phyloP scores from a whole-genome alignment of 2,113 vertebrate genomes.

The Onychorhynchus coronatus region DNA sequence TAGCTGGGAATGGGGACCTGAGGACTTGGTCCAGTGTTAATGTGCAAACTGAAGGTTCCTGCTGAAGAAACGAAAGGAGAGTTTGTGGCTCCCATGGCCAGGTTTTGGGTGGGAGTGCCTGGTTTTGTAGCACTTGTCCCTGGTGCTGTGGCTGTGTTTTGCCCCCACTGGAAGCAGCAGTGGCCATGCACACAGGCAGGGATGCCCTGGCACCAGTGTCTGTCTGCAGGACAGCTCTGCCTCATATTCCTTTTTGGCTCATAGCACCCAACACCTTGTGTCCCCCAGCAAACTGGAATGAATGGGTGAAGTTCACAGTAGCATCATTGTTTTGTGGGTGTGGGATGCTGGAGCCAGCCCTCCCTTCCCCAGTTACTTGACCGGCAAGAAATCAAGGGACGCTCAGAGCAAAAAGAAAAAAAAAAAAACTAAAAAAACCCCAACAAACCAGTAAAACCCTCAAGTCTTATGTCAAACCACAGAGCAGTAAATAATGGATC shows the following conservation, averaged over 20 bases:
- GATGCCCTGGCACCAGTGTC: background rate
- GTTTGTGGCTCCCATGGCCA: background rate
- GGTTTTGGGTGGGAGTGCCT: background rate
- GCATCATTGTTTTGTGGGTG: constrained; percentile 31
- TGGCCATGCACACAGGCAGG: background rate
- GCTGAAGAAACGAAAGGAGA: background rate
- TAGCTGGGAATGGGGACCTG: background rate
- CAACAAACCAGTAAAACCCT: background rate
- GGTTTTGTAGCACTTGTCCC: background rate
- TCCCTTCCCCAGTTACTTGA: background rate
- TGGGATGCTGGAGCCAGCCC: constrained; percentile 1
- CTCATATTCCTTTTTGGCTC: constrained; percentile 25
- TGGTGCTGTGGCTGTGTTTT: background rate
- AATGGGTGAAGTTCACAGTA: background rate
- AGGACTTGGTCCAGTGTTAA: background rate
- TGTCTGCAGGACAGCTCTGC: background rate
- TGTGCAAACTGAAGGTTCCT: background rate
- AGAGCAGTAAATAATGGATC: constrained; percentile 61
- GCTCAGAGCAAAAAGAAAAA: background rate
- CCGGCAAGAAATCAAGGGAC: constrained; percentile 30
- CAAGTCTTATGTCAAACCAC: constrained; percentile 41
- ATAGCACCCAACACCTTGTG: constrained; percentile 49
- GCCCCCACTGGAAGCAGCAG: background rate
- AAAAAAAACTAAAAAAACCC: background rate
- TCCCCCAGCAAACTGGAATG: constrained; percentile 18